Percentiles rank a stretch among this genome's conserved stretches.
phyloP scores from a whole-genome alignment of 2,797 vertebrate genomes.

The Synanceia verrucosa region DNA sequence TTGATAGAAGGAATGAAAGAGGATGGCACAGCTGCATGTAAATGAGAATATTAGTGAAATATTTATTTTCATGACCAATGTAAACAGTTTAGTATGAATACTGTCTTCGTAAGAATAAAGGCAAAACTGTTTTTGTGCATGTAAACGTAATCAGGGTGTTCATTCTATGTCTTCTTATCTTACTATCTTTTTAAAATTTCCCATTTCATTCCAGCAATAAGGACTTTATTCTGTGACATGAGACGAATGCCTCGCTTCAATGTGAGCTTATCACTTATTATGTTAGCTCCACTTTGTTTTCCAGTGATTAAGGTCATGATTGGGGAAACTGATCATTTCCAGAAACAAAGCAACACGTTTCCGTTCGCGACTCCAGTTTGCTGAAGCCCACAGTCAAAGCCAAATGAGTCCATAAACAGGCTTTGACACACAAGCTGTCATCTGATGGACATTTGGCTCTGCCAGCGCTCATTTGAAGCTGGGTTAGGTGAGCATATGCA shows the following conservation, averaged over 20 bases:
- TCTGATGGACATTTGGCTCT: constrained; percentile 45
- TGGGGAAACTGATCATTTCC: constrained; percentile 21
- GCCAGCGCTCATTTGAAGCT: constrained; percentile 39
- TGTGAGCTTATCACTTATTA: not conserved
- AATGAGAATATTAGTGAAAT: not conserved
- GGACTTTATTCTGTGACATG: not conserved
- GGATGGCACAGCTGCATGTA: not conserved
- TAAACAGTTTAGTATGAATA: not conserved
- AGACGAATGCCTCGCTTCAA: not conserved
- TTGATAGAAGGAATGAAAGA: not conserved
- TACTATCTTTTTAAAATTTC: not conserved
- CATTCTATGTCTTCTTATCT: not conserved
- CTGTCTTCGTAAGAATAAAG: not conserved
- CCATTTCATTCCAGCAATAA: not conserved
- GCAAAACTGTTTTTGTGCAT: not conserved
- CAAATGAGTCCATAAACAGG: constrained; percentile 49
- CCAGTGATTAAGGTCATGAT: constrained; percentile 23
- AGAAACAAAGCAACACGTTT: constrained; percentile 9
- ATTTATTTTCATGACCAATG: not conserved
- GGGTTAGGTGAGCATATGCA: constrained; percentile 35
- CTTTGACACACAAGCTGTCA: constrained; percentile 46
- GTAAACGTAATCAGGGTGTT: not conserved
- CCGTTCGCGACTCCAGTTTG: constrained; percentile 17
- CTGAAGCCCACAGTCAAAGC: constrained; percentile 22
- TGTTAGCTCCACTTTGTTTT: constrained; percentile 19